Percentiles rank a stretch among this genome's conserved stretches.
These are phyloP conservation scores for Morus bassanus DNA, from an alignment of 2,797 vertebrate species.

Conservation along the genomic window DNA sequence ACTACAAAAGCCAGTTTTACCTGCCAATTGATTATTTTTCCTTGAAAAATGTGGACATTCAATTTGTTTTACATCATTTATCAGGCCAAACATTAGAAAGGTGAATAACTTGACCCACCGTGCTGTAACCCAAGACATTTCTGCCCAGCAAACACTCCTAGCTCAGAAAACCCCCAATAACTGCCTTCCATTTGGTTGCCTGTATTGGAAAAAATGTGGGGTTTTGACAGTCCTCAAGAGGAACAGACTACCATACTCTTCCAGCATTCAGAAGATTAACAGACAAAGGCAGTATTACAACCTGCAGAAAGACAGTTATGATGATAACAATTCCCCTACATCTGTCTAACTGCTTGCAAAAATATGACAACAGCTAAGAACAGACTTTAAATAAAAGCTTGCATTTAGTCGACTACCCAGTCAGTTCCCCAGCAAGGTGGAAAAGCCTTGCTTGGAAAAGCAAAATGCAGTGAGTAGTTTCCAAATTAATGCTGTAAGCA, in stretches of 20 bases:
- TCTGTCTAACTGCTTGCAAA: background rate
- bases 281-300: background rate
- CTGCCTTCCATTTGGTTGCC: background rate
- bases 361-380: background rate
- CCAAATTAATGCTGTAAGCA: background rate
- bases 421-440: background rate
- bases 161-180: accelerated
- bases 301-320: background rate
- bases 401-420: background rate
- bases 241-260: background rate
- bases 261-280: background rate
- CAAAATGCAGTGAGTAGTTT: accelerated
- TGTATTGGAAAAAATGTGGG: background rate
- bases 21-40: background rate
- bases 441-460: background rate
- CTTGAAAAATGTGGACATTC: accelerated
- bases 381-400: background rate
- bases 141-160: background rate
- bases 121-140: background rate
- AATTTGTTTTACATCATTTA: background rate
- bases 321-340: background rate
- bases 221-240: background rate
- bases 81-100: background rate
- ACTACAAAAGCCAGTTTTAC: background rate
- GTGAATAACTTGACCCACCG: background rate